Base-by-base conservation (phyloP, 2,113 vertebrate genomes). In the Illadopsis cleaveri region DNA sequence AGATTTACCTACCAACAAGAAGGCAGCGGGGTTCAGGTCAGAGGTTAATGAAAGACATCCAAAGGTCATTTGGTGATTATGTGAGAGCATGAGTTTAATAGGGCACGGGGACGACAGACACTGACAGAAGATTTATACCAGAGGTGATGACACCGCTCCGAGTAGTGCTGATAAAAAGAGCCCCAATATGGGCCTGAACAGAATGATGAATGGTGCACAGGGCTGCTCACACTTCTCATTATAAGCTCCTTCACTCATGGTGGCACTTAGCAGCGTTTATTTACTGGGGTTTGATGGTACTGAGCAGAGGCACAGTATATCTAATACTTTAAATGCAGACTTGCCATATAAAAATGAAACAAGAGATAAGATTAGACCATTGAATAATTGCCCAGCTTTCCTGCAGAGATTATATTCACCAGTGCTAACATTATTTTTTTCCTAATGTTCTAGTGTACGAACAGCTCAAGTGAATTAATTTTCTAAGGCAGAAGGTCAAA, bases 91-190 rank as follows among this genome's bases (percentile, higher is more conserved):
- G 97, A 97, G 96, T 98, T 97, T 99, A 99, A 99, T 99, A 98
- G 98, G 97, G 98, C 98, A 98, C 96, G 14, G 97, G 98, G 97
- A 98, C 82, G 97, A 98, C 96, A 98, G 98, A 96, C 97, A 97
- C 96, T 98, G 97, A 98, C 98, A 98, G 98, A 98, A 99, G 99
- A 99, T 99, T 99, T 99, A 99, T 99, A 98, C 98, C 98, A 90
- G 93, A 92, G 97, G 81, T 97, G 98, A 98, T 99, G 99, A 99
- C 99, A 99, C 97, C 2, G 96, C 98, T 98, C 98, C 97, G 98
- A 99, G 99, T 98, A 98, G 97, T 98, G 98, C 99, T 99, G 99
- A 99, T 99, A 99, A 98, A 98, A 98, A 98, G 98, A 98, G 98
- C 98, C 98, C 98, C 97, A 96, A 98, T 98, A 98, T 98, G 97